Base-by-base conservation (phyloP, 2,888 invertebrate species). In the Thumatha senex region DNA sequence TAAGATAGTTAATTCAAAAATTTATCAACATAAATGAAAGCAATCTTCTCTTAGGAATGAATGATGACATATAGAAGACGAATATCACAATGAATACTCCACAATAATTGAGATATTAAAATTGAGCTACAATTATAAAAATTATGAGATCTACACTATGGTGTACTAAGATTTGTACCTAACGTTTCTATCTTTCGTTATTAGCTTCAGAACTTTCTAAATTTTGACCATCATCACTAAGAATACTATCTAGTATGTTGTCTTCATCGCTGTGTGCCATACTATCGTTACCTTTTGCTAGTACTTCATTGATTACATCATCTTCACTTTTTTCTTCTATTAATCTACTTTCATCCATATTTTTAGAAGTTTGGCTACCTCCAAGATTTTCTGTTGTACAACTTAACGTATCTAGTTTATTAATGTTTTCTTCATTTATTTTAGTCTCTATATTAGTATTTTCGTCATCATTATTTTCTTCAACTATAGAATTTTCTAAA, bases 231-330 rank as follows among this genome's bases (percentile, higher is more conserved):
- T 67, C 67, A 42, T 76, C 76, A 64, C 73, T 77, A 49, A 80
- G 55, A 50, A 80, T 77, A 63, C 72, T 73, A 46, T 78, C 70
- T 31, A 58, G 75, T 57, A 58, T 70, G 47, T 79, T 79, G 39
- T 78, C 79, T 9, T 80, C 80, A 14, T 63, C 74, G 46, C 56
- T 69, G 12, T 65, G 61, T 40, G 70, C 44, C 18, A 50, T 40
- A 52, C 54, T 57, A 18, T 69, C 70, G 35, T 61, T 54, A 15
- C 46, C 54, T 51, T 69, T 67, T 5, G 58, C 67, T 8, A 70
- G 51, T 15, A 66, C 60, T 45, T 66, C 60, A 48, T 70, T 61
- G 36, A 72, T 42, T 2, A 58, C 35, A 0, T 67, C 61, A 49
- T 70, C 71, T 24, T 71, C 70, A 51, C 70, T 8, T 56, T 43